A percentile compares a stretch with the other conserved stretches of the same genome.
phyloP scores from a whole-genome alignment of 1,140 invertebrate species.

The Hormaphis cornu region DNA sequence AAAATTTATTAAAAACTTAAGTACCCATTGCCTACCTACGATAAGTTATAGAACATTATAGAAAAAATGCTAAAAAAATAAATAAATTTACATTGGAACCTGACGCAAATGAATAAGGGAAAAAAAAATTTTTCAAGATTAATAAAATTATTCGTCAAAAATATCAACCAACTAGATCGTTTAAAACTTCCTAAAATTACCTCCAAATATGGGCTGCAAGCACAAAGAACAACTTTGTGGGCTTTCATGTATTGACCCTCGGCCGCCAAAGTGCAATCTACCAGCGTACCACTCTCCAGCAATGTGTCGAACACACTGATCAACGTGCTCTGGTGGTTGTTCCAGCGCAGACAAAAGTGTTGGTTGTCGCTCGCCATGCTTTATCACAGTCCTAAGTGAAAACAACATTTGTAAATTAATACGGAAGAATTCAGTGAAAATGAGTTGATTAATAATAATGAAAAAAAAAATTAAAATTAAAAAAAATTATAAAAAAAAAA shows the following conservation, averaged over 20 bases:
- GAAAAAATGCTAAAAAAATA: too few species aligned
- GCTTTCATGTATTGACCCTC: constrained; percentile 49
- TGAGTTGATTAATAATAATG: too few species aligned
- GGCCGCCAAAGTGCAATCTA: constrained; percentile 51
- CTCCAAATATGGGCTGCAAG: constrained; percentile 50
- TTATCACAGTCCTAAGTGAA: constrained; percentile 33
- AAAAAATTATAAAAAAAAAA: background rate
- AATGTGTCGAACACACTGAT: constrained; percentile 48
- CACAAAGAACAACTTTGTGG: constrained; percentile 49
- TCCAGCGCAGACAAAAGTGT: constrained; percentile 51
- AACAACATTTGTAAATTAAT: background rate
- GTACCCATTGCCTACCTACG: too few species aligned
- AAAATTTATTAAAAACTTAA: too few species aligned
- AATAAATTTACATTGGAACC: too few species aligned
- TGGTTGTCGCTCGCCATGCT: constrained; percentile 40
- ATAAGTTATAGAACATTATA: too few species aligned
- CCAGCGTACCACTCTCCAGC: constrained; percentile 45
- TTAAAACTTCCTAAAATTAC: constrained; percentile 38
- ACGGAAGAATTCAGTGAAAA: background rate
- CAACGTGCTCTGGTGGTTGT: constrained; percentile 50
- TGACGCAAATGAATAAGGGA: too few species aligned
- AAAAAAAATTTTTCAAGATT: too few species aligned
- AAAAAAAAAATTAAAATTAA: background rate
- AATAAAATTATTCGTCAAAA: too few species aligned
- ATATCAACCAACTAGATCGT: background rate